Conservation (phyloP, 1,140 invertebrate species). For the Psix sp. region DNA sequence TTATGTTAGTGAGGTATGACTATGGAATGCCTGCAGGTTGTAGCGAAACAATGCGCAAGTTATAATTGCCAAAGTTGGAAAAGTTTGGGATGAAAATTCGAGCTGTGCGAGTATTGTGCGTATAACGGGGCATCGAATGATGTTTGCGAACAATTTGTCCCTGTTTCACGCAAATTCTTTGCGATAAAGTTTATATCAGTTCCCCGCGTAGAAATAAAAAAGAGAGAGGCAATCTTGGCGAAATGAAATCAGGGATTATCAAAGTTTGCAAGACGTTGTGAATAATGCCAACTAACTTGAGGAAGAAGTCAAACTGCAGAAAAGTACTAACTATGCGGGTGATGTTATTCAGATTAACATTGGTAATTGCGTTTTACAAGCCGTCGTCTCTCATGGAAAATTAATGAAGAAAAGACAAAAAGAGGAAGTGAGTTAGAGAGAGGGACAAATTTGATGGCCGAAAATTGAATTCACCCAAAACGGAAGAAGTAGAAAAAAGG, state of each 20-base stretch:
- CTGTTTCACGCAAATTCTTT: slow-evolving; percentile 40
- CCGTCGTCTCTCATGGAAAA: slow-evolving; percentile 24
- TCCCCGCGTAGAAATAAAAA: slow-evolving; percentile 30
- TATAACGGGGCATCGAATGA: slow-evolving; percentile 31
- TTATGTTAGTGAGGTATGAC: slow-evolving; percentile 6
- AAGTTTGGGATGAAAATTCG: slow-evolving; percentile 45
- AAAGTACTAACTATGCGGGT: slow-evolving; percentile 39
- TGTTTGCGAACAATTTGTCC: slow-evolving; percentile 51
- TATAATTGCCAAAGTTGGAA: slow-evolving; percentile 52
- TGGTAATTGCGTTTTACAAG: slow-evolving; percentile 31
- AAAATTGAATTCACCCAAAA: slow-evolving; percentile 11
- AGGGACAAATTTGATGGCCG: too few species aligned
- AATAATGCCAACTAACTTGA: slow-evolving; percentile 40
- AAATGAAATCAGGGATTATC: slow-evolving; percentile 50
- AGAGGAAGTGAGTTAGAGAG: too few species aligned
- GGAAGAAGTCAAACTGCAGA: slow-evolving; percentile 21
- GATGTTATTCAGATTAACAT: slow-evolving; percentile 48
- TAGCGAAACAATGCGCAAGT: slow-evolving; percentile 46
- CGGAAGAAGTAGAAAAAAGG: neutral
- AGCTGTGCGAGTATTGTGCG: slow-evolving; percentile 28
- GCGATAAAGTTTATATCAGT: slow-evolving; percentile 49
- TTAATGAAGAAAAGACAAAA: slow-evolving; percentile 30
- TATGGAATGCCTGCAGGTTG: slow-evolving; percentile 3
- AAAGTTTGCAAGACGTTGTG: slow-evolving; percentile 50
- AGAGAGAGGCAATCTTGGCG: slow-evolving; percentile 13